Evolutionary conservation across 2,797 vertebrate genomes (phyloP).

Genomic region (Rhinichthys osculus): DNA sequence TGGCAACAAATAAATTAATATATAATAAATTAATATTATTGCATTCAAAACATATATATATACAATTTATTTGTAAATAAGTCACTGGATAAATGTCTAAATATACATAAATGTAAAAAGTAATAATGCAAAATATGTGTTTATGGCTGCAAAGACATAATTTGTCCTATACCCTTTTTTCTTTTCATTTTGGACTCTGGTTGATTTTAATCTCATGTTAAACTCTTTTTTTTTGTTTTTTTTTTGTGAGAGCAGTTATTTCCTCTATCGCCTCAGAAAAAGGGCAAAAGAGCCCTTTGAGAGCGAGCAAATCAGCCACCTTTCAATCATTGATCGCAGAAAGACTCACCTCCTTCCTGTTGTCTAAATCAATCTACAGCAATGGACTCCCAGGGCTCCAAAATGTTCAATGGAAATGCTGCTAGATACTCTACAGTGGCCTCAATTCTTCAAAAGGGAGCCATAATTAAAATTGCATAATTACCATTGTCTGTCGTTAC

Average conservation of each 20-base stretch:
- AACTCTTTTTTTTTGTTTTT: neutral
- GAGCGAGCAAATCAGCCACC: conserved; percentile 5
- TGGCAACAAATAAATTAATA: neutral
- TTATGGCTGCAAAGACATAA: neutral
- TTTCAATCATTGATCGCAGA: conserved; percentile 35
- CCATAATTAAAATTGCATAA: conserved; percentile 1
- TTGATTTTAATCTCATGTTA: neutral
- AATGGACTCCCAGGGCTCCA: conserved; percentile 23
- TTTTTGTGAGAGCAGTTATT: neutral
- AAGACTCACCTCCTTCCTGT: conserved; percentile 14
- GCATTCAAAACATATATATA: neutral
- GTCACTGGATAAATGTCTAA: neutral
- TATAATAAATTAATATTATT: neutral
- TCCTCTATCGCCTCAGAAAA: conserved; percentile 8
- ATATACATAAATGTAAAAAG: neutral
- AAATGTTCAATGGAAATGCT: conserved; percentile 6
- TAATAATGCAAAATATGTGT: neutral
- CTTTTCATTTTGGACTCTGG: neutral
- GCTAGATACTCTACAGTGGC: neutral
- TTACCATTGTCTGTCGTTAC: neutral
- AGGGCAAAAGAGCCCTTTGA: neutral
- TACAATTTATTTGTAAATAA: neutral
- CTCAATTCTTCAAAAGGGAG: neutral
- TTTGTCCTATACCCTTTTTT: neutral
- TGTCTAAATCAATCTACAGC: conserved; percentile 39